Evolutionary conservation across 2,797 vertebrate genomes (phyloP).

Genomic region (Dermochelys coriacea): DNA sequence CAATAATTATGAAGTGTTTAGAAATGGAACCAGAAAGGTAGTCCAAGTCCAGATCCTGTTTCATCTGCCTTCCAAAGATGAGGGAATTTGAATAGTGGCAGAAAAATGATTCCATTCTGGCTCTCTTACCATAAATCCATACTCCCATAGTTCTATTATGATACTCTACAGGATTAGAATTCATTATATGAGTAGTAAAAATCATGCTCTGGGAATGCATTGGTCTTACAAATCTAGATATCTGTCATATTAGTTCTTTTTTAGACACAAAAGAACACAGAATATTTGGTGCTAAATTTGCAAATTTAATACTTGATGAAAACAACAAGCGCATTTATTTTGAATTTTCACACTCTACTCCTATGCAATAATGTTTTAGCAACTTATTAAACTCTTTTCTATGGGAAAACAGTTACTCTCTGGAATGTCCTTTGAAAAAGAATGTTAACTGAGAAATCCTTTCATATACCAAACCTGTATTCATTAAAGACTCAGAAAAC

Average conservation of each 20-base stretch:
- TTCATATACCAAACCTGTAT: background rate
- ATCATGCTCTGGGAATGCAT: background rate
- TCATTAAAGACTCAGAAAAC: background rate
- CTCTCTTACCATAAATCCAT: background rate
- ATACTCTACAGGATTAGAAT: background rate
- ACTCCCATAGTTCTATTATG: background rate
- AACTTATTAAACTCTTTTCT: background rate
- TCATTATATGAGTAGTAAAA: background rate
- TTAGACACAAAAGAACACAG: background rate
- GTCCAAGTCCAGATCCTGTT: background rate
- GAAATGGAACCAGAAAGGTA: background rate
- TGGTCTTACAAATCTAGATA: background rate
- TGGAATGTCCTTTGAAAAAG: background rate
- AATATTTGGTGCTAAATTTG: background rate
- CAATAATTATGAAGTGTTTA: background rate
- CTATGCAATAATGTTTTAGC: background rate
- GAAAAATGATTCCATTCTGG: background rate
- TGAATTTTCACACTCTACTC: background rate
- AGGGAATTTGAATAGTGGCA: background rate
- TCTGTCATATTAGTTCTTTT: background rate
- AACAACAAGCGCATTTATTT: fast-evolving
- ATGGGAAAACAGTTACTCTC: conserved; percentile 25
- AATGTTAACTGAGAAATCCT: background rate
- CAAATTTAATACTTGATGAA: background rate
- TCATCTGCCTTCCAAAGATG: background rate